Base-by-base conservation (phyloP, 2,797 vertebrate species). In the Chaetodon trifasciatus region DNA sequence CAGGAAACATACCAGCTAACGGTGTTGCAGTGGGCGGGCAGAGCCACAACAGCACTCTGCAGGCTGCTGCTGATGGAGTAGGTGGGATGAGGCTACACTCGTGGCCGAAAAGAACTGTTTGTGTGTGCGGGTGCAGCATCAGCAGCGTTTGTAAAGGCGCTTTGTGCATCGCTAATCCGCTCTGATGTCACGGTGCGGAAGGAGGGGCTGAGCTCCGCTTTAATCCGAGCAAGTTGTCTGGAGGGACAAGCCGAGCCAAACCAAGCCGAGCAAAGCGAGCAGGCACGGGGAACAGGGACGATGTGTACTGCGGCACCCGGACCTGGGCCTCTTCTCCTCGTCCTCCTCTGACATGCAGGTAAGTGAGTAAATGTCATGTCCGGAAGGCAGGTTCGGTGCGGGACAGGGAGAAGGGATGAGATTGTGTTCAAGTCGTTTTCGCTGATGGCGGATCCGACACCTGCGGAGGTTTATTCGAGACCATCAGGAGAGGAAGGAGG, bases 131-230 rank as follows among this genome's bases (percentile, higher is more conserved):
- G 61, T 4, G 11, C 79, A 32, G 44, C 84, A 83, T 71, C 89
- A 76, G 76, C 88, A 63, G 87, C 40, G 90, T 70, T 77, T 72
- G 74, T 76, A 91, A 91, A 93, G 88, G 89, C 88, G 92, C 91
- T 94, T 94, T 91, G 89, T 88, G 92, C 91, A 62, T 83, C 81
- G 80, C 58, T 96, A 96, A 96, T 96, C 94, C 93, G 89, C 92
- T 94, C 78, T 94, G 94, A 95, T 92, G 95, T 95, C 95, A 95
- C 93, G 83, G 71, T 70, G 89, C 85, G 28, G 91, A 50, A 84
- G 93, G 94, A 91, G 93, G 93, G 87, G 89, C 88, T 73, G 80
- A 89, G 89, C 86, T 86, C 85, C 75, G 88, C 76, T 68, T 73
- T 94, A 93, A 95, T 95, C 94, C 90, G 42, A 78, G 21, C 84